Conservation (phyloP, 1,140 invertebrate species). For the Drosophila setifemur region DNA sequence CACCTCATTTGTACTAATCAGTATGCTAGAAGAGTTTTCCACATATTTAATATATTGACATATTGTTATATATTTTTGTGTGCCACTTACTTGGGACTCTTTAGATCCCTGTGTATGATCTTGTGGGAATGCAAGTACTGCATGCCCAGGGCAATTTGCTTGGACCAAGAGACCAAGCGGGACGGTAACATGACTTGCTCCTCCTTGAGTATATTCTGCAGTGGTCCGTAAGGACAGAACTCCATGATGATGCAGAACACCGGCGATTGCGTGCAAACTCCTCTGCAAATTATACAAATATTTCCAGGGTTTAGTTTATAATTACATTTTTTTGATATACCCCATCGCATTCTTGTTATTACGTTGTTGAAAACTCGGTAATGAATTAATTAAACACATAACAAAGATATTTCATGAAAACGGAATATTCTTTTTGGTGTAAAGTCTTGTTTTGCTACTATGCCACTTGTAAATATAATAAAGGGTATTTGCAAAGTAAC, state of each 20-base stretch:
- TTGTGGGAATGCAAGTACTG: constrained; percentile 97
- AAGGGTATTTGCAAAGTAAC: no score
- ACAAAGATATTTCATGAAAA: no score
- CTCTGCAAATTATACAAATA: constrained; percentile 83
- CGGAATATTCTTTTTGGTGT: no score
- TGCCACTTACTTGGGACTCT: constrained; percentile 94
- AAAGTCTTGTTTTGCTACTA: no score
- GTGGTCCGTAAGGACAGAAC: constrained; percentile 96
- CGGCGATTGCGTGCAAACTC: constrained; percentile 96
- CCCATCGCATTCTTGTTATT: no score
- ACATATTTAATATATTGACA: background rate
- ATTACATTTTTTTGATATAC: no score
- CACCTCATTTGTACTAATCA: constrained; percentile 94
- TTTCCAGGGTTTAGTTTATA: no score
- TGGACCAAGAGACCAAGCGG: constrained; percentile 95
- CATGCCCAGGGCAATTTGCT: constrained; percentile 98
- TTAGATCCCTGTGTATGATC: constrained; percentile 98
- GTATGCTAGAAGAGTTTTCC: constrained; percentile 86
- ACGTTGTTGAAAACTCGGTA: no score
- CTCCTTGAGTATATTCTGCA: constrained; percentile 94
- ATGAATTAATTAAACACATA: no score
- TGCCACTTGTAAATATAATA: no score
- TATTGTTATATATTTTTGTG: background rate
- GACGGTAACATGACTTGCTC: constrained; percentile 91
- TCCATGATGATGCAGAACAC: constrained; percentile 99